Conservation (phyloP, 2,113 vertebrate genomes). For the Turnix velox region DNA sequence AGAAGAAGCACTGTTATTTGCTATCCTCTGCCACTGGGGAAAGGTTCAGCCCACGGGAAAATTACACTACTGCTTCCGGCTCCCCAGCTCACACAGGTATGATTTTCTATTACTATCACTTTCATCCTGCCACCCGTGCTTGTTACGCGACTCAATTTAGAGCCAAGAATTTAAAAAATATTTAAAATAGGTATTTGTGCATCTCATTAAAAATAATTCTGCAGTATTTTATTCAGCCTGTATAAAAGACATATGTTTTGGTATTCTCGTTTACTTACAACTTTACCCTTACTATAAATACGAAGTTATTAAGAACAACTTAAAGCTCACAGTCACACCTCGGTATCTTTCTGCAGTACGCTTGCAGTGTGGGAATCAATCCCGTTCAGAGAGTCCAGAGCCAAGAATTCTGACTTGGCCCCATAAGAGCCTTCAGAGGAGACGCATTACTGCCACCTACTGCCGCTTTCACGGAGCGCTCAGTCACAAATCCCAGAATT, state of each 20-base stretch:
- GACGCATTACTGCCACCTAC: constrained; percentile 6
- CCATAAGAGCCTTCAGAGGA: not conserved
- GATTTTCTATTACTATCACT: not conserved
- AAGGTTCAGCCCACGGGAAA: not conserved
- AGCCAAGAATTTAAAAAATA: not conserved
- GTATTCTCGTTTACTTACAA: not conserved
- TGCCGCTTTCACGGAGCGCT: accelerated
- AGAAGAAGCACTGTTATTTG: not conserved
- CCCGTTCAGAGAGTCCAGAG: not conserved
- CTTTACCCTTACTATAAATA: not conserved
- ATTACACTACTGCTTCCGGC: not conserved
- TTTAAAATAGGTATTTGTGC: not conserved
- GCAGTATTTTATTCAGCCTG: not conserved
- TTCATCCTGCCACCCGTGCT: not conserved
- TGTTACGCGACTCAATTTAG: not conserved
- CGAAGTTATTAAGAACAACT: not conserved
- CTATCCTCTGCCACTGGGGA: not conserved
- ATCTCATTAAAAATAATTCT: not conserved
- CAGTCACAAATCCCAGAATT: no score
- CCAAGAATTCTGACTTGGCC: accelerated
- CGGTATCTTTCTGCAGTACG: not conserved
- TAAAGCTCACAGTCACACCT: not conserved
- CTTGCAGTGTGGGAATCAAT: not conserved
- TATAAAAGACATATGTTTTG: not conserved
- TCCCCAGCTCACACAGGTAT: not conserved